Base-by-base conservation (phyloP, 2,888 invertebrate genomes). In the Azorinus chamasolen region DNA sequence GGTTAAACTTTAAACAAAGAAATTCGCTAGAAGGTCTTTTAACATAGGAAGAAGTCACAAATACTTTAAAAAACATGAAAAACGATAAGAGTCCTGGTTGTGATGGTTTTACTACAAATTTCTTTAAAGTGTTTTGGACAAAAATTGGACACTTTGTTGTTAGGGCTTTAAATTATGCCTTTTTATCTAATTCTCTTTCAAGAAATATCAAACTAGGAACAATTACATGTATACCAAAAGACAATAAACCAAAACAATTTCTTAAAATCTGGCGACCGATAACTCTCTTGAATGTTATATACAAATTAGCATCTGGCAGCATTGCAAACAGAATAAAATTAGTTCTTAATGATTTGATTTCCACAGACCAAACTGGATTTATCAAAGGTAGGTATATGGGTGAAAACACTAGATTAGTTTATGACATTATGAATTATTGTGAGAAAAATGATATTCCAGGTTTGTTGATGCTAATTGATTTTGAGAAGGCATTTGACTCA, bases 361-460 rank as follows among this genome's bases (percentile, higher is more conserved):
- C 22, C 39, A 45, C 45, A 43, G 71, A 74, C 37, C 81, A 79
- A 51, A 79, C 72, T 25, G 74, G 72, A 25, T 83, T 79, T 53
- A 55, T 83, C 1, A 43, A 39, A 46, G 64, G 70, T 12, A 68
- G 80, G 55, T 66, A 46, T 43, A 73, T 81, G 41, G 77, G 70
- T 14, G 79, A 81, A 63, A 79, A 83, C 45, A 74, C 65, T 27
- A 69, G 72, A 39, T 20, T 77, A 22, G 27, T 81, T 2, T 81
- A 79, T 62, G 81, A 81, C 64, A 73, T 83, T 24, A 58, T 76
- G 61, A 25, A 73, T 12, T 53, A 39, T 45, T 65, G 61, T 27
- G 78, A 83, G 51, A 62, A 71, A 16, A 53, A 68, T 6, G 41
- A 75, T 32, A 73, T 69, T 12, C 76, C 76, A 27, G 79, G 76